phyloP scores from a whole-genome alignment of 2,113 vertebrate genomes.

The Platysternon megacephalum region DNA sequence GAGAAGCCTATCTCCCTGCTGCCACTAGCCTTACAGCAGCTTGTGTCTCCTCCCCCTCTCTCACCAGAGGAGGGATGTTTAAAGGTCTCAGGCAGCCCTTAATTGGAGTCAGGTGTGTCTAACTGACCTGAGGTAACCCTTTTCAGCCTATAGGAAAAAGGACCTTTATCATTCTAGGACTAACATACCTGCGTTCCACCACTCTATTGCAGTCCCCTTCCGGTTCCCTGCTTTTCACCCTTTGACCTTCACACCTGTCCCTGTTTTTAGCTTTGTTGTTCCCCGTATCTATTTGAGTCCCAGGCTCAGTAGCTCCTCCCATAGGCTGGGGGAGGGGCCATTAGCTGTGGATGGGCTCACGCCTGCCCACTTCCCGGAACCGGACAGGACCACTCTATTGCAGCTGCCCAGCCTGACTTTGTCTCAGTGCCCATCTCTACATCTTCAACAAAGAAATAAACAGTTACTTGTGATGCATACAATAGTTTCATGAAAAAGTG shows the following conservation, averaged over 20 bases:
- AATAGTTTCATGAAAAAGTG: constrained; percentile 39
- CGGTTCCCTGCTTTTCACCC: not conserved
- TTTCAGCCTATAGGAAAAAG: not conserved
- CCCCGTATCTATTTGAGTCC: too few relatives aligned
- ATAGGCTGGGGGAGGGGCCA: too few relatives aligned
- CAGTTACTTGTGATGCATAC: constrained; percentile 18
- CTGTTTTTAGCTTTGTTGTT: too few relatives aligned
- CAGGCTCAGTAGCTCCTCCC: too few relatives aligned
- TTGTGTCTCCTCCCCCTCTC: too few relatives aligned
- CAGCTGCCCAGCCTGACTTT: not conserved
- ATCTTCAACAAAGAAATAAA: not conserved
- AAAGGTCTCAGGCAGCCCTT: not conserved
- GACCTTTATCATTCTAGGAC: not conserved
- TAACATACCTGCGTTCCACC: not conserved
- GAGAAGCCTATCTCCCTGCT: too few relatives aligned
- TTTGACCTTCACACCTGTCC: too few relatives aligned
- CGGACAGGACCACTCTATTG: not conserved
- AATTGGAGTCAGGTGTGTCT: not conserved
- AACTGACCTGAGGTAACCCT: not conserved
- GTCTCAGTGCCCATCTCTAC: not conserved
- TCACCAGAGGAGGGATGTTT: not conserved
- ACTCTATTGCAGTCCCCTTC: not conserved
- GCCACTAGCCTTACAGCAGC: too few relatives aligned
- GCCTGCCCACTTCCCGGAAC: not conserved
- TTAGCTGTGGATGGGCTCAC: not conserved